Base-by-base conservation (phyloP, 1,140 invertebrate species). In the Zaprionus ornatus region DNA sequence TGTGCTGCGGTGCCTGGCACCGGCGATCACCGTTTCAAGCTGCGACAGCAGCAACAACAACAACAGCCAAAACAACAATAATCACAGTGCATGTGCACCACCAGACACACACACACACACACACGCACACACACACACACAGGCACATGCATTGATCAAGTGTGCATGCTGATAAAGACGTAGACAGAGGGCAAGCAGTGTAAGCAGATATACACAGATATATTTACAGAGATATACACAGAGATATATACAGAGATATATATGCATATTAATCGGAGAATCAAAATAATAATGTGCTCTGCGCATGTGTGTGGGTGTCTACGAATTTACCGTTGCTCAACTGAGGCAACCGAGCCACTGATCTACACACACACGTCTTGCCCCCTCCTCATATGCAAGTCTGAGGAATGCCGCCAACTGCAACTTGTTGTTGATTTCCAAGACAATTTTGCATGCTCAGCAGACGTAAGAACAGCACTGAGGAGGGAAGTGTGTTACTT, bases 1-100 rank as follows among this genome's bases (percentile, higher is more conserved):
- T 59, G 64, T 21, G 65, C 62, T 62, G 59, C 70, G 77, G 83
- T 87, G 80, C 84, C 83, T 70, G 83, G 83, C 70, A 87, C 83
- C 83, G 74, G 83, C 84, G 83, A 87, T 87, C 83, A 87, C 83
- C 84, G 83, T 70, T 86, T 82, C 61, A 84, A 84, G 82, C 81
- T 67, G 37, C 52, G 80, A 60, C 75, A 79, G 45, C 80, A 65
- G 54, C 77, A 65, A 25, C 66, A 67, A 48, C 21, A 52, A 40
- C 66, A 67, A 5, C 61, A 66, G 69, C 64, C 59, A 62, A 57
- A 80, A 71, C 70, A 82, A 75, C 77, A 79, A 74, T 67, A 80
- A 75, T 67, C 80, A 55, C 80, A 88, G 84, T 88, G 83, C 83
- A 88, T 80, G 63, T 83, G 80, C 83, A 86, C 80, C 57, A 60